Evolutionary conservation across 2,113 vertebrate species (phyloP).

Genomic region (Microcebus tavaratra): DNA sequence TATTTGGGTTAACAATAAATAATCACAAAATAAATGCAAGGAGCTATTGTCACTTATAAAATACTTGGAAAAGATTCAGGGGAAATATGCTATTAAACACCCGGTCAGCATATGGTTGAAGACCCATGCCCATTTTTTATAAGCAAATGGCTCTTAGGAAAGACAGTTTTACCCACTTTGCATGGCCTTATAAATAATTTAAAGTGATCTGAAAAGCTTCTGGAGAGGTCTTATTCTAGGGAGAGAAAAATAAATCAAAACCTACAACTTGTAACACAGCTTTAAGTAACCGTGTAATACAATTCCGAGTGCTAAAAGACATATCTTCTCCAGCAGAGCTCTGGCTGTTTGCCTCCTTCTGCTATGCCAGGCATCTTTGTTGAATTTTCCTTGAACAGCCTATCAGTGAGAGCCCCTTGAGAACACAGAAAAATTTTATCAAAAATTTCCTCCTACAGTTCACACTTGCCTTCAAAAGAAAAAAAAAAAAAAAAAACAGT

Average conservation of each 20-base stretch:
- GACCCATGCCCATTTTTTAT: not conserved
- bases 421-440: constrained; percentile 60
- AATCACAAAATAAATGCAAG: not conserved
- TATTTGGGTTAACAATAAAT: not conserved
- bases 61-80: constrained; percentile 18
- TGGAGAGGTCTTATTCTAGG: not conserved
- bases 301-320: not conserved
- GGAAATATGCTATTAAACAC: not conserved
- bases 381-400: constrained; percentile 84
- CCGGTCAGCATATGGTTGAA: not conserved
- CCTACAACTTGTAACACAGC: not conserved
- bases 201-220: not conserved
- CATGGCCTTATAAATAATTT: not conserved
- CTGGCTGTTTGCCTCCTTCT: constrained; percentile 83
- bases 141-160: not conserved
- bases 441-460: constrained; percentile 38
- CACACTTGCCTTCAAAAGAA: constrained; percentile 29
- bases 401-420: constrained; percentile 86
- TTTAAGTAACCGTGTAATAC: not conserved
- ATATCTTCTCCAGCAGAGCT: constrained; percentile 77
- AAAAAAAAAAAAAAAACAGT: not conserved
- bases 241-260: not conserved
- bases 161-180: not conserved
- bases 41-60: constrained; percentile 1
- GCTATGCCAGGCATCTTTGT: constrained; percentile 85